Evolutionary conservation across 2,888 invertebrate genomes (phyloP).

Genomic region (Leptinotarsa haldemani): DNA sequence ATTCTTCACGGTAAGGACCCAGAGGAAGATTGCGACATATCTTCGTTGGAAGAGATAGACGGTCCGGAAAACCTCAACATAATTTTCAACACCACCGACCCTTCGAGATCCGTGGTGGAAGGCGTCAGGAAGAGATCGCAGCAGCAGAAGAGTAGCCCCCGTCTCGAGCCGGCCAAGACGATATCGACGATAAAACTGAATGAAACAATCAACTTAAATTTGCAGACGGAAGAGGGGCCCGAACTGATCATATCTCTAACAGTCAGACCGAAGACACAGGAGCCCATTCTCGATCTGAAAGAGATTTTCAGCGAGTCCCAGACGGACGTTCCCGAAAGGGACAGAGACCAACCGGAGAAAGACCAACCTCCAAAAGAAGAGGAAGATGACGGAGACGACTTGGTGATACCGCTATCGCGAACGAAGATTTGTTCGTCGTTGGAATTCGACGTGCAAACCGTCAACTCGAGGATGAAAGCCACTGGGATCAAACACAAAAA

Average conservation of each 20-base stretch:
- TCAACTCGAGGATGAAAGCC: constrained; percentile 46
- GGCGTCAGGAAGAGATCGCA: constrained; percentile 7
- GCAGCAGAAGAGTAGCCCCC: neutral
- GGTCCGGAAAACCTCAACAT: constrained; percentile 32
- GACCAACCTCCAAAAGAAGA: constrained; percentile 16
- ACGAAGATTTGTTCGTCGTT: constrained; percentile 54
- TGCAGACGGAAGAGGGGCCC: constrained; percentile 47
- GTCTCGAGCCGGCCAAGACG: neutral
- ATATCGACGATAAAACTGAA: constrained; percentile 40
- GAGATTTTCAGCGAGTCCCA: constrained; percentile 48
- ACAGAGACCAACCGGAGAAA: constrained; percentile 1
- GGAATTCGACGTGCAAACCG: constrained; percentile 52
- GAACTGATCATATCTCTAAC: constrained; percentile 50
- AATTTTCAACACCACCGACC: constrained; percentile 38
- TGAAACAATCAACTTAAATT: constrained; percentile 48
- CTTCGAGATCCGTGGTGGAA: constrained; percentile 39
- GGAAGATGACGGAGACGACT: neutral
- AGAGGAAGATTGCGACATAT: neutral
- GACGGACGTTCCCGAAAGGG: constrained; percentile 18
- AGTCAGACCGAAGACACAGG: constrained; percentile 37
- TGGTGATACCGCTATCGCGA: constrained; percentile 46
- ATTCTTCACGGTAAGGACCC: constrained; percentile 25
- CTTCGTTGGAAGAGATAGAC: constrained; percentile 6
- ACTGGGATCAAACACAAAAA: constrained; percentile 50
- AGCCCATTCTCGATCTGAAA: constrained; percentile 37